These are phyloP conservation scores for Chaetogeoica ovagalla DNA, from an alignment of 2,888 invertebrate species.

Conservation along the genomic window DNA sequence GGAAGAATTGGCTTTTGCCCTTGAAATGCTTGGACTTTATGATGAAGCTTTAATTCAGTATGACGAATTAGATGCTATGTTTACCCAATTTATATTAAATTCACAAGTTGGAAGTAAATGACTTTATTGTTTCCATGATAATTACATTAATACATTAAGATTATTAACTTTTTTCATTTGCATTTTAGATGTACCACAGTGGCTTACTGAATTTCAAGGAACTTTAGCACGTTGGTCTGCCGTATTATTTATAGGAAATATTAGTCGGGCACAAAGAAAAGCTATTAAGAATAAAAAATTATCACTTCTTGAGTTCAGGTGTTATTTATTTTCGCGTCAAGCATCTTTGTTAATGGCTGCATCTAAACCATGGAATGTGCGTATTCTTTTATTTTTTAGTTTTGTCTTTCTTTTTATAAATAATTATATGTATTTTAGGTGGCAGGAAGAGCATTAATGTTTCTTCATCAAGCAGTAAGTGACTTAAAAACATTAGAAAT, in stretches of 20 bases:
- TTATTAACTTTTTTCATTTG: neutral
- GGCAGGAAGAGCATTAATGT: conserved; percentile 84
- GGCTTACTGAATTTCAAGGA: conserved; percentile 80
- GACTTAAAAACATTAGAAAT: conserved; percentile 83
- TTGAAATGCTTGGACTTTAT: conserved; percentile 90
- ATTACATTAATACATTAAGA: neutral
- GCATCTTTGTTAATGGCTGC: conserved; percentile 78
- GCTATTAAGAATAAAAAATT: conserved; percentile 62
- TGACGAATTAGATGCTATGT: conserved; percentile 94
- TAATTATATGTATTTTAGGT: conserved; percentile 63
- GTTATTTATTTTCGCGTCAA: conserved; percentile 91
- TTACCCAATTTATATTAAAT: conserved; percentile 94
- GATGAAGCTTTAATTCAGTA: conserved; percentile 95
- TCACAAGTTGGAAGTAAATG: conserved; percentile 75
- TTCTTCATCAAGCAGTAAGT: conserved; percentile 84
- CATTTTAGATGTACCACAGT: conserved; percentile 73
- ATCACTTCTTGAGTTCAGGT: conserved; percentile 83
- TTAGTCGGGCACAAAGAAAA: conserved; percentile 65
- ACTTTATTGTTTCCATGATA: conserved; percentile 8
- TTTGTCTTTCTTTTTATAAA: neutral
- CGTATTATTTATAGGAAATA: conserved; percentile 68
- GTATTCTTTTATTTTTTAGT: conserved; percentile 56
- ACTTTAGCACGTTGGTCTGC: conserved; percentile 84
- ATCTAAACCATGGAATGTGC: conserved; percentile 79
- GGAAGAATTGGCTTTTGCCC: conserved; percentile 93